A percentile compares a stretch with the other conserved stretches of the same genome.
These are phyloP conservation scores for Crossocerus cetratus DNA, from an alignment of 2,888 invertebrate genomes.

Conservation along the genomic window DNA sequence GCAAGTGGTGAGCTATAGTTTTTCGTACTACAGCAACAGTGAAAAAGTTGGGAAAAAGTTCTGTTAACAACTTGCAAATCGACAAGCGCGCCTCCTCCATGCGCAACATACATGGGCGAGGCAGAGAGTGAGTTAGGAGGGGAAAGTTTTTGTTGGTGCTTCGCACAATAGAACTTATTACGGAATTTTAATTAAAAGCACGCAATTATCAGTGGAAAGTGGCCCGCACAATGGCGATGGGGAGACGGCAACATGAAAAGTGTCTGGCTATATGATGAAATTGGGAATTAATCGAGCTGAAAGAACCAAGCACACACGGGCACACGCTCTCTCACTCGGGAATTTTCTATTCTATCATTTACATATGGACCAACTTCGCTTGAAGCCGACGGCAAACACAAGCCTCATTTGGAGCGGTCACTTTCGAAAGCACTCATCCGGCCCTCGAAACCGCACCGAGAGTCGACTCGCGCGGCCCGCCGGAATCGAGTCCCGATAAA, in stretches of 20 bases:
- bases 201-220: conserved; percentile 19
- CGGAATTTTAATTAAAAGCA: neutral
- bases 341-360: conserved; percentile 66
- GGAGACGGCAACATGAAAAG: conserved; percentile 20
- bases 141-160: neutral
- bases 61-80: neutral
- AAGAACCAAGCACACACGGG: conserved; percentile 52
- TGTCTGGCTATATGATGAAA: conserved; percentile 44
- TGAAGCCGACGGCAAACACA: conserved; percentile 64
- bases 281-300: conserved; percentile 44
- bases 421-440: conserved; percentile 62
- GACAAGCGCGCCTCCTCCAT: too few species aligned
- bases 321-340: conserved; percentile 14
- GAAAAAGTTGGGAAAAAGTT: neutral
- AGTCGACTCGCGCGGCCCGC: conserved; percentile 18
- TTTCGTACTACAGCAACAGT: neutral
- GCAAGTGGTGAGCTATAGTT: neutral
- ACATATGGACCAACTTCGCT: conserved; percentile 61
- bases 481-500: conserved; percentile 48
- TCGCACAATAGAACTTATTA: neutral
- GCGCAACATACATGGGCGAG: too few species aligned
- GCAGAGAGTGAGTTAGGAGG: too few species aligned
- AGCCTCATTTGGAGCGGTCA: conserved; percentile 64
- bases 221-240: conserved; percentile 25
- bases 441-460: conserved; percentile 55